Conservation (phyloP, 2,888 invertebrate genomes). For the Microctonus brassicae region DNA sequence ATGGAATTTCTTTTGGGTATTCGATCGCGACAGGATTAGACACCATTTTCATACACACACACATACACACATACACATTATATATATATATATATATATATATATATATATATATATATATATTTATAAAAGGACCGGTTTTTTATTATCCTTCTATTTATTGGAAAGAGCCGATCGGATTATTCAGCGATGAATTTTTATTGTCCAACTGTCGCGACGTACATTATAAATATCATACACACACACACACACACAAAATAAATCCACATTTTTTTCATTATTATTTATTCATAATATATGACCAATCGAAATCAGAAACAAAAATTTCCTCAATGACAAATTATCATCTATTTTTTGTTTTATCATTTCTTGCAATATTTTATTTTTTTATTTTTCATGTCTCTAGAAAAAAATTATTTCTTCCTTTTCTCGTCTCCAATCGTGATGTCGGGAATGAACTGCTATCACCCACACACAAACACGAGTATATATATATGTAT, state of each 20-base stretch:
- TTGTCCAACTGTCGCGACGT: conserved; percentile 14
- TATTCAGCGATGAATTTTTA: conserved; percentile 34
- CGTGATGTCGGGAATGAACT: background rate
- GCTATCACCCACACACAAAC: background rate
- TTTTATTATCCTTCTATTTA: conserved; percentile 36
- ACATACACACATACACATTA: too few species aligned
- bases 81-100: too few species aligned
- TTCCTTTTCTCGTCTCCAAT: background rate
- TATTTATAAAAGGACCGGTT: conserved; percentile 26
- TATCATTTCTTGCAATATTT: background rate
- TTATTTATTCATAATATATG: background rate
- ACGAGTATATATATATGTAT: too few species aligned
- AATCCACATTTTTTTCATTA: background rate
- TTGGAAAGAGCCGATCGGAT: conserved; percentile 37
- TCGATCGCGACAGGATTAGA: conserved; percentile 24
- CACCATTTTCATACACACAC: conserved; percentile 10
- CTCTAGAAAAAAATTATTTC: background rate
- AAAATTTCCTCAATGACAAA: background rate
- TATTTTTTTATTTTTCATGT: background rate
- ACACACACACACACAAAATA: too few species aligned
- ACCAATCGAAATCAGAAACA: background rate
- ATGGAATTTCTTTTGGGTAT: conserved; percentile 1
- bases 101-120: too few species aligned
- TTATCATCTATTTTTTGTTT: background rate
- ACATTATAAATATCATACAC: background rate